Percentiles rank a stretch among this genome's conserved stretches.
Conservation (phyloP, 2,888 invertebrate genomes). For the Ophion ventricosus region DNA sequence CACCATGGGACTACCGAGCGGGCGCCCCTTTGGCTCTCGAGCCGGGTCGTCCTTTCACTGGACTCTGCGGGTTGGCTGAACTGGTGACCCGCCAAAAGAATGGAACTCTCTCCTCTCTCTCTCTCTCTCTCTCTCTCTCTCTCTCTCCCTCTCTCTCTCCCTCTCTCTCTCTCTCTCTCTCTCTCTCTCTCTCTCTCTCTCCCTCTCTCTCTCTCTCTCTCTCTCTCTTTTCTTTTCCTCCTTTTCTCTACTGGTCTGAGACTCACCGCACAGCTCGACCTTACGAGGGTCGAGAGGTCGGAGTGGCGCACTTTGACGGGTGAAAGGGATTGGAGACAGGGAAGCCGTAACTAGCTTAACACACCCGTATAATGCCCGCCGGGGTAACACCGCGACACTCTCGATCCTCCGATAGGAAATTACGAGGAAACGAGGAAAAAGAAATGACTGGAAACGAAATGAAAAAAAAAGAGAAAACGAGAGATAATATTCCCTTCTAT, state of each 20-base stretch:
- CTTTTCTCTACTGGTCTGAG: slow-evolving; percentile 55
- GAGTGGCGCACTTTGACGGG: slow-evolving; percentile 57
- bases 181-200: background rate
- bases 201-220: slow-evolving; percentile 25
- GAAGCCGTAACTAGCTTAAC: slow-evolving; percentile 73
- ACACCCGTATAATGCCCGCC: slow-evolving; percentile 69
- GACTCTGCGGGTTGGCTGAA: slow-evolving; percentile 65
- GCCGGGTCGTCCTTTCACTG: slow-evolving; percentile 61
- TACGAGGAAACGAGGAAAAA: slow-evolving; percentile 61
- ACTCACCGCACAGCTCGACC: slow-evolving; percentile 65
- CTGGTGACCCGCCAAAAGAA: slow-evolving; percentile 66
- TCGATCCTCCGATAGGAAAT: slow-evolving; percentile 66
- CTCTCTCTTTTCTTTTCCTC: background rate
- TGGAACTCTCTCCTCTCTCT: slow-evolving; percentile 52
- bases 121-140: slow-evolving; percentile 16
- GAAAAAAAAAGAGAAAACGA: slow-evolving; percentile 42
- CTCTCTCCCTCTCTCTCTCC: slow-evolving; percentile 14
- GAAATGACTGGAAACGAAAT: slow-evolving; percentile 34
- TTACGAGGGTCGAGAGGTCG: slow-evolving; percentile 54
- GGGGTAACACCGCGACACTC: slow-evolving; percentile 72
- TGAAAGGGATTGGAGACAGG: slow-evolving; percentile 44
- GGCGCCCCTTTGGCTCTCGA: slow-evolving; percentile 41
- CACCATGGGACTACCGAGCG: slow-evolving; percentile 13
- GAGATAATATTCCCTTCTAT: slow-evolving; percentile 53
- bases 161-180: slow-evolving; percentile 10